These are phyloP conservation scores for Pteria penguin DNA, from an alignment of 2,888 invertebrate species.

Conservation along the genomic window DNA sequence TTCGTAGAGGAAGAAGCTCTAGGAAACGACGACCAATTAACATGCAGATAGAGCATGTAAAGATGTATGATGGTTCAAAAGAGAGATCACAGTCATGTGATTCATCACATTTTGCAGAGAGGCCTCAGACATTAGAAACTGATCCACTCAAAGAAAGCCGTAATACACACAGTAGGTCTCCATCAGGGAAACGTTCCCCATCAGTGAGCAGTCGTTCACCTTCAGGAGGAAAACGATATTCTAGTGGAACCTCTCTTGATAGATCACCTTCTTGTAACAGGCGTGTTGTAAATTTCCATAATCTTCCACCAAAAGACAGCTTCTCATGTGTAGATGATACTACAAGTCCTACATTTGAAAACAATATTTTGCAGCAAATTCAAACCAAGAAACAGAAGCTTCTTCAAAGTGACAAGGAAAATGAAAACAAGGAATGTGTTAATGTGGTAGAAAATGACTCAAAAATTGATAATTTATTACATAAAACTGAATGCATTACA, in stretches of 20 bases:
- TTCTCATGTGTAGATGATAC: slow-evolving; percentile 79
- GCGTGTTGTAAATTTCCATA: slow-evolving; percentile 65
- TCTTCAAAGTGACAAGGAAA: neutral
- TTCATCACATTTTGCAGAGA: slow-evolving; percentile 15
- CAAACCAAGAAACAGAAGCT: slow-evolving; percentile 17
- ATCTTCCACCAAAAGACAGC: slow-evolving; percentile 76
- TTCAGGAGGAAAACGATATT: slow-evolving; percentile 10
- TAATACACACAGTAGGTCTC: slow-evolving; percentile 32
- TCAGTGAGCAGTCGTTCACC: slow-evolving; percentile 28
- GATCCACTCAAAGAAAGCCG: slow-evolving; percentile 29
- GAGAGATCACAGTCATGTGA: slow-evolving; percentile 48
- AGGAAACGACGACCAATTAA: slow-evolving; percentile 54
- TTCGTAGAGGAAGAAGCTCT: slow-evolving; percentile 53
- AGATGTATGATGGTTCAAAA: slow-evolving; percentile 55
- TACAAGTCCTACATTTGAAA: slow-evolving; percentile 73
- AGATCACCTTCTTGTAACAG: slow-evolving; percentile 68
- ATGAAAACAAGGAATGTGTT: neutral
- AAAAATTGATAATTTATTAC: neutral
- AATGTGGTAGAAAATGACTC: neutral
- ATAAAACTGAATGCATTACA: neutral
- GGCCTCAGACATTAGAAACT: slow-evolving; percentile 26
- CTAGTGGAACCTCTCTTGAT: slow-evolving; percentile 55
- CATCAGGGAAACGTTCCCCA: slow-evolving; percentile 40
- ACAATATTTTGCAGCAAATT: slow-evolving; percentile 63
- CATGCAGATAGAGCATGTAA: slow-evolving; percentile 59